phyloP scores from a whole-genome alignment of 2,113 vertebrate species.

The Crocuta crocuta region DNA sequence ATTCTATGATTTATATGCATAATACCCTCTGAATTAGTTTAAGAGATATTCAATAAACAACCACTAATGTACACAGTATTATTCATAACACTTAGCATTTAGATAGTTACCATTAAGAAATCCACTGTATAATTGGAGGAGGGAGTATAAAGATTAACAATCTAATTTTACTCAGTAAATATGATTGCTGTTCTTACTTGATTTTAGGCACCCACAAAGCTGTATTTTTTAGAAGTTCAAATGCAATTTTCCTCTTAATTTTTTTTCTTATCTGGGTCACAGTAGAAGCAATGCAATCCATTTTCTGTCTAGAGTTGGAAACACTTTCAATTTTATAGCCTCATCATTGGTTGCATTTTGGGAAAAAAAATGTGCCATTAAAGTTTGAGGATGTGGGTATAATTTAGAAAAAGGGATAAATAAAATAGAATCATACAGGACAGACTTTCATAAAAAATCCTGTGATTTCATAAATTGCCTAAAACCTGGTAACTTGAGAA shows the following conservation, averaged over 20 bases:
- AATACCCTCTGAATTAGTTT: background rate
- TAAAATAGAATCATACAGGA: background rate
- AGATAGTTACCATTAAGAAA: background rate
- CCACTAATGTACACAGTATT: background rate
- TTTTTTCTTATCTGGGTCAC: slow-evolving; percentile 38
- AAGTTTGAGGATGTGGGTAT: background rate
- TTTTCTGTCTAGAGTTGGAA: slow-evolving; percentile 30
- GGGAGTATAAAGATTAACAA: background rate
- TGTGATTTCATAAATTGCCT: background rate
- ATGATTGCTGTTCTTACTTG: background rate
- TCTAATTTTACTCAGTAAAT: slow-evolving; percentile 16
- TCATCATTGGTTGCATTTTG: slow-evolving; percentile 10
- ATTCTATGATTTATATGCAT: background rate
- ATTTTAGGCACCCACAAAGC: background rate
- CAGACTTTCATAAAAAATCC: slow-evolving; percentile 7
- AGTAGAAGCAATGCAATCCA: slow-evolving; percentile 4
- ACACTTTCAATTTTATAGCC: slow-evolving; percentile 35
- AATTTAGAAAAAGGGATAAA: slow-evolving; percentile 18
- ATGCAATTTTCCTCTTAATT: background rate
- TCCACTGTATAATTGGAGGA: background rate
- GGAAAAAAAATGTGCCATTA: background rate
- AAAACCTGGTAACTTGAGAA: background rate
- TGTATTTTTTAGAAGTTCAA: slow-evolving; percentile 16
- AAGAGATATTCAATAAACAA: background rate
- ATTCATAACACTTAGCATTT: background rate